Evolutionary conservation across 2,888 invertebrate species (phyloP).

Genomic region (Helleia helle): DNA sequence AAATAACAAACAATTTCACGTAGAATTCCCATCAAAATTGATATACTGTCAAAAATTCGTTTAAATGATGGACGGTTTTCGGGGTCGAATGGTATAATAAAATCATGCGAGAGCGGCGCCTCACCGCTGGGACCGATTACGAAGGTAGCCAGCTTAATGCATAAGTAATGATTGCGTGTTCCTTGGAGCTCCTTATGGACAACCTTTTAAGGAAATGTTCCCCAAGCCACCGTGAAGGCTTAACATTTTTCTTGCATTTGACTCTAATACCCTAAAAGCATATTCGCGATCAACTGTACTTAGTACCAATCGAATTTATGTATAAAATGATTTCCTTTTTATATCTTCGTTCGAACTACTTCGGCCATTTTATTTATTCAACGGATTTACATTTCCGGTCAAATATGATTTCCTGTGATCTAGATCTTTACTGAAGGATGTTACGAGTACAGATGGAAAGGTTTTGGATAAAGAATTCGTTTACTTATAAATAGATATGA

Average conservation of each 20-base stretch:
- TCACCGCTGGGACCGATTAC: slow-evolving; percentile 65
- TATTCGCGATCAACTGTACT: slow-evolving; percentile 6
- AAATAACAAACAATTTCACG: slow-evolving; percentile 11
- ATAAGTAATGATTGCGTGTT: slow-evolving; percentile 75
- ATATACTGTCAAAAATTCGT: slow-evolving; percentile 38
- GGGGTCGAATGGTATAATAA: slow-evolving; percentile 39
- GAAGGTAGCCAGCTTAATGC: slow-evolving; percentile 69
- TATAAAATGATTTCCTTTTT: slow-evolving; percentile 8
- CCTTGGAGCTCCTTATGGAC: slow-evolving; percentile 33
- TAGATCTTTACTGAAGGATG: neutral
- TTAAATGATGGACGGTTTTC: slow-evolving; percentile 25
- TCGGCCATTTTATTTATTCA: slow-evolving; percentile 4
- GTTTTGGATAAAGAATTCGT: neutral
- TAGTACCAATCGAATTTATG: slow-evolving; percentile 5
- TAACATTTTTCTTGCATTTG: slow-evolving; percentile 8
- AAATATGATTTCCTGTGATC: slow-evolving; percentile 6
- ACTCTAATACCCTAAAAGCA: slow-evolving; percentile 8
- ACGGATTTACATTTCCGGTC: slow-evolving; percentile 7
- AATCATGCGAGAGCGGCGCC: slow-evolving; percentile 41
- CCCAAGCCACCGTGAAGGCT: slow-evolving; percentile 24
- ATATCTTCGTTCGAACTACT: neutral
- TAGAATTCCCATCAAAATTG: slow-evolving; percentile 18
- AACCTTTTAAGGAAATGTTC: slow-evolving; percentile 50
- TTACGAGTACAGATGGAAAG: neutral
- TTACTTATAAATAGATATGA: too few species aligned